Evolutionary conservation across 2,797 vertebrate genomes (phyloP), one percentile per base, ranked within the genome.

Genomic region (Agapornis canus): DNA sequence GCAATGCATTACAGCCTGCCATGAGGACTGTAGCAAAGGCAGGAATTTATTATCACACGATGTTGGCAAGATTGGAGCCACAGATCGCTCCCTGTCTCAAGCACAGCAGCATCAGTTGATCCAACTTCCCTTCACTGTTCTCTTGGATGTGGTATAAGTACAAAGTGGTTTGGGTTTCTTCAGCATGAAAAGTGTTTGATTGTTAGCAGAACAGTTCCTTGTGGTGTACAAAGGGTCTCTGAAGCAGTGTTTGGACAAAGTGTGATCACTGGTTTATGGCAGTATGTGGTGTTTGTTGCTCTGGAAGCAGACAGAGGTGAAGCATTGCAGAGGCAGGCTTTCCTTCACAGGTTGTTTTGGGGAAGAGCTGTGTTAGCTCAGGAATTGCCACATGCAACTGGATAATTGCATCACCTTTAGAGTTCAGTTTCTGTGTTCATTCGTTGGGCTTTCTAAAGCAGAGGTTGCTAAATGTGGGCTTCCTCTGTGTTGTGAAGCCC

Each of bases 1-100:
- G 3, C 39, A 47, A 7, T 9, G 5, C 42, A 42, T 27, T 10
- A 0, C 29, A 20, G 32, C n/a, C 2, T 8, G 10, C 1, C 0
- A 8, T 73, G 42, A 37, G 65, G 35, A 17, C 48, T 4, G 31
- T 45, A 51, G 70, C 73, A 77, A 45, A 54, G 19, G 49, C 7
- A 42, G 31, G 23, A 7, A 39, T 16, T 65, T 40, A 5, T 27
- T 26, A 21, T 23, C 16, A 2, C 13, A 5, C 0, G 0, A 2
- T 8, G 18, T 84, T 45, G 68, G 43, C 11, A 13, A 52, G 51
- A 31, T 63, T 63, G 59, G 31, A 31, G n/a, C 32, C 8, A 4
- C 7, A 61, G 51, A 5, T 82, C 82, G 4, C 65, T n/a, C 45
- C 48, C 32, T 16, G 11, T 21, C 64, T n/a, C 22, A 59, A 65